Evolutionary conservation across 1,140 invertebrate species (phyloP).

Genomic region (Homalodisca vitripennis): DNA sequence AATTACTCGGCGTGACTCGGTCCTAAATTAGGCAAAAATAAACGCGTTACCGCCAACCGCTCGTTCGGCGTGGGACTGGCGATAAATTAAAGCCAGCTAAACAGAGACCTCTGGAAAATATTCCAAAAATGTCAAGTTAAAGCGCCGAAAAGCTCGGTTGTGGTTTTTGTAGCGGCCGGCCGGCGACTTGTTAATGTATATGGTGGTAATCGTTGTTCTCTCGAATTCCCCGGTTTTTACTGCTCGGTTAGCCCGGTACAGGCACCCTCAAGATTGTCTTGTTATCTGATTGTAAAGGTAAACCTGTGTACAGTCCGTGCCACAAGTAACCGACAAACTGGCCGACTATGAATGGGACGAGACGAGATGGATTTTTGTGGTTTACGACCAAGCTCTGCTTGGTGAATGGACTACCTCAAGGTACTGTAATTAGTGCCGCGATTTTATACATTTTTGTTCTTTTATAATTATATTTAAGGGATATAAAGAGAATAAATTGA

Average conservation of each 20-base stretch:
- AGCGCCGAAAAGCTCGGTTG: conserved; percentile 15
- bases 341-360: conserved; percentile 8
- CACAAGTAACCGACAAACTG: not conserved
- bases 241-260: conserved; percentile 13
- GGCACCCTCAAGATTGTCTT: not conserved
- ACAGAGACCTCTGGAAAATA: conserved; percentile 2
- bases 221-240: conserved; percentile 26
- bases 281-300: conserved; percentile 17
- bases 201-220: conserved; percentile 2
- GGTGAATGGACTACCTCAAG: not conserved
- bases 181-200: conserved; percentile 11
- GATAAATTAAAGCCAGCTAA: conserved; percentile 8
- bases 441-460: no score
- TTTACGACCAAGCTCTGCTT: not conserved
- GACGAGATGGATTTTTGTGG: not conserved
- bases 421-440: not conserved
- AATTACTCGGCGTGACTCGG: conserved; percentile 2
- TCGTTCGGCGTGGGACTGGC: conserved; percentile 2
- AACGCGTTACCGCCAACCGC: conserved; percentile 21
- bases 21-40: conserved; percentile 22
- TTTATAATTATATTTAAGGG: no score
- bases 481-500: no score
- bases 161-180: conserved; percentile 12
- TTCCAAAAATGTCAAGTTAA: not conserved
- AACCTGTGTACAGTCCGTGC: conserved; percentile 1